phyloP scores from a whole-genome alignment of 2,888 invertebrate genomes.

The Nephrotoma guestfalica region DNA sequence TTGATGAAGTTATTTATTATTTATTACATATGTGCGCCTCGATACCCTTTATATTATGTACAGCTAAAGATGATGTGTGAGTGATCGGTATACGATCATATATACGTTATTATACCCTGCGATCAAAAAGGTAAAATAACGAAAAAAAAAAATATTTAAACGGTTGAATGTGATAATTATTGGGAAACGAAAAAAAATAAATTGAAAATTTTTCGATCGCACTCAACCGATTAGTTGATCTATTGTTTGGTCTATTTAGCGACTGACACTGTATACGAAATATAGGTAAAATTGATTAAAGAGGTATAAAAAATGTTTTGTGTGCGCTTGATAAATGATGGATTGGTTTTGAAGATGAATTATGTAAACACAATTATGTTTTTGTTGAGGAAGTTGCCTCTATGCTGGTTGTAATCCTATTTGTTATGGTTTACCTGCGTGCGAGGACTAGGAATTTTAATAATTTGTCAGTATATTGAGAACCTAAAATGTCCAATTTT shows the following conservation, averaged over 20 bases:
- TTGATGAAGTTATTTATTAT: background rate
- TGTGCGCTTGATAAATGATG: background rate
- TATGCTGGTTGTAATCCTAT: background rate
- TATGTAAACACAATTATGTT: background rate
- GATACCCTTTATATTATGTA: background rate
- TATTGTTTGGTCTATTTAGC: background rate
- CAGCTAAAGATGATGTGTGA: background rate
- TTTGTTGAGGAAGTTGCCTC: background rate
- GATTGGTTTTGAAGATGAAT: background rate
- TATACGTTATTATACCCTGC: background rate
- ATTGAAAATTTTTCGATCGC: background rate
- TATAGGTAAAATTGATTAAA: background rate
- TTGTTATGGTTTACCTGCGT: background rate
- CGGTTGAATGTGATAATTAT: background rate
- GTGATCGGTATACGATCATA: background rate
- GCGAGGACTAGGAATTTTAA: background rate
- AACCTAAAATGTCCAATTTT: background rate
- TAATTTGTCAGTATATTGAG: background rate
- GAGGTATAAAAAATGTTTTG: background rate
- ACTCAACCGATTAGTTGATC: background rate
- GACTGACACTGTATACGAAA: background rate
- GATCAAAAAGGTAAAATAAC: background rate
- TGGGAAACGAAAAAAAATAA: background rate
- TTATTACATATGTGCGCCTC: background rate
- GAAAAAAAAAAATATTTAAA: background rate